These are phyloP conservation scores for Coptodon bakossiorum DNA, from an alignment of 2,113 vertebrate genomes.

Conservation along the genomic window DNA sequence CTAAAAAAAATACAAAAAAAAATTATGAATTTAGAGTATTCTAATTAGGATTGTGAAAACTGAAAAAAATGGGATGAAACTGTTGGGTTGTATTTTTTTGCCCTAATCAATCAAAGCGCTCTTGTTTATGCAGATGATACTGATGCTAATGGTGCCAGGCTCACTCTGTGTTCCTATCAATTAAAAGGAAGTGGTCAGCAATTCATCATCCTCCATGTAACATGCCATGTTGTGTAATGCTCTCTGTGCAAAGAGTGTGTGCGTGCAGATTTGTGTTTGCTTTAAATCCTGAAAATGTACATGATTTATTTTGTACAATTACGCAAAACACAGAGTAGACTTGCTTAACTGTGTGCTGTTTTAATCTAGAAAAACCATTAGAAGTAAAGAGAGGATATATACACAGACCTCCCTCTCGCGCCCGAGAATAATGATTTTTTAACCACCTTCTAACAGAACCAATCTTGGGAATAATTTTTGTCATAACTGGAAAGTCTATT, in stretches of 20 bases:
- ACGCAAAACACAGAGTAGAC: not conserved
- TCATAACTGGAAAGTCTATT: constrained; percentile 15
- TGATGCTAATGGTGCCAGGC: constrained; percentile 37
- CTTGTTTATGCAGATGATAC: constrained; percentile 46
- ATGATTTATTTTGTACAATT: not conserved
- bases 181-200: constrained; percentile 49
- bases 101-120: constrained; percentile 56
- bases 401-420: not conserved
- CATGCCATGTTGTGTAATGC: not conserved
- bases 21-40: not conserved
- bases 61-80: not conserved
- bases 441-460: constrained; percentile 17
- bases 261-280: not conserved
- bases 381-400: not conserved
- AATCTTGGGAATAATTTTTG: constrained; percentile 19
- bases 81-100: not conserved
- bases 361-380: not conserved
- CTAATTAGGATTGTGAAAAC: not conserved
- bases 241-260: not conserved
- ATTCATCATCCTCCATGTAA: constrained; percentile 55
- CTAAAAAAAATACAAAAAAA: not conserved
- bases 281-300: not conserved
- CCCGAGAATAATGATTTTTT: constrained; percentile 24
- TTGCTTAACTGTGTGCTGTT: not conserved
- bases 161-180: constrained; percentile 50